These are phyloP conservation scores for Tetragonisca angustula DNA, from an alignment of 2,888 invertebrate species.

Conservation along the genomic window DNA sequence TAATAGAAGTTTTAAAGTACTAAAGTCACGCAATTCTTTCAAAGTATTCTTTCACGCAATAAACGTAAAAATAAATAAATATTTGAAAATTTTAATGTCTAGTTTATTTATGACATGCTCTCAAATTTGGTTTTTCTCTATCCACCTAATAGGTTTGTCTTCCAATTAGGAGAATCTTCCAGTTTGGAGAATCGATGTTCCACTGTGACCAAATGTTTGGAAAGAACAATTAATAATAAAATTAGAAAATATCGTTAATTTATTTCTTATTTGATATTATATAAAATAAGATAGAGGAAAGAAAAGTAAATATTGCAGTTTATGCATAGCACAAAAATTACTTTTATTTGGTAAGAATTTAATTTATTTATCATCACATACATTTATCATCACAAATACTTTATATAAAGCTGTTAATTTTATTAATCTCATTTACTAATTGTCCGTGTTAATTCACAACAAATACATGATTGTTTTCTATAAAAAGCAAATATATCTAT, in stretches of 20 bases:
- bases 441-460: neutral
- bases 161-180: no score
- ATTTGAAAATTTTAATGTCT: no score
- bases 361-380: slow-evolving; percentile 27
- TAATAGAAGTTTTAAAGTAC: no score
- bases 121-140: no score
- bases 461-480: slow-evolving; percentile 9
- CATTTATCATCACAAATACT: slow-evolving; percentile 37
- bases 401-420: slow-evolving; percentile 12
- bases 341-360: slow-evolving; percentile 10
- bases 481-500: neutral
- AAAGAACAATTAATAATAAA: no score
- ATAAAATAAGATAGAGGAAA: neutral
- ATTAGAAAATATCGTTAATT: neutral
- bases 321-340: neutral
- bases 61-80: no score
- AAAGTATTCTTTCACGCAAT: no score
- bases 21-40: no score
- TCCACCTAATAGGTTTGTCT: no score
- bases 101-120: no score
- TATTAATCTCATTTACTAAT: neutral
- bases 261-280: neutral
- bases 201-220: no score
- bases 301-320: neutral
- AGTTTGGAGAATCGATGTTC: no score